Percentiles rank a stretch among this genome's conserved stretches.
phyloP scores from a whole-genome alignment of 2,113 vertebrate species.

The Xyrauchen texanus region DNA sequence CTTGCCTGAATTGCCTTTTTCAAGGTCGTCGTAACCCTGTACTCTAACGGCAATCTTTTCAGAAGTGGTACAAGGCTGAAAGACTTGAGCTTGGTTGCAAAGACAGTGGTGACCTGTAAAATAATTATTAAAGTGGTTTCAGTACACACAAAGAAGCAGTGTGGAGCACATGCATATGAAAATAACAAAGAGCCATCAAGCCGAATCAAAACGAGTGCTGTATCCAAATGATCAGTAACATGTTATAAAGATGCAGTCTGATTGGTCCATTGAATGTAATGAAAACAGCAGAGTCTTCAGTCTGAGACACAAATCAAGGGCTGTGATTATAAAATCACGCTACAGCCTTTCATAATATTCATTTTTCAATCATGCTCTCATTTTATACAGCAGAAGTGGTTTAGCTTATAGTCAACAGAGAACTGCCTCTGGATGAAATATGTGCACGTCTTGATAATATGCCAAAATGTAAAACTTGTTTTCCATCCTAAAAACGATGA shows the following conservation, averaged over 20 bases:
- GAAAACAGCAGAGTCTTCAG: background rate
- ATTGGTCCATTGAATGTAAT: conserved; percentile 5
- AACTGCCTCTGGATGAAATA: background rate
- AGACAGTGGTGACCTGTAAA: conserved; percentile 62
- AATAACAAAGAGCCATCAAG: conserved; percentile 11
- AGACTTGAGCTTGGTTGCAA: conserved; percentile 66
- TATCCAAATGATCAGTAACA: background rate
- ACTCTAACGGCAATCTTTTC: conserved; percentile 79
- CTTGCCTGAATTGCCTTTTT: conserved; percentile 29
- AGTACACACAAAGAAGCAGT: background rate
- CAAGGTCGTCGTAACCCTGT: conserved; percentile 58
- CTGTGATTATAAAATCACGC: background rate
- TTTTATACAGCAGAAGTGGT: no score
- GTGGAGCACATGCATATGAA: background rate
- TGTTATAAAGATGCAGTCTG: background rate
- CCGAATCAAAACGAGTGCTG: background rate
- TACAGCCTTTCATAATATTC: background rate
- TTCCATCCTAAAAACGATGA: no score
- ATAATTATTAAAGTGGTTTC: conserved; percentile 2
- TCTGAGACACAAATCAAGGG: conserved; percentile 3
- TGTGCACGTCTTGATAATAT: no score
- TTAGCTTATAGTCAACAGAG: background rate
- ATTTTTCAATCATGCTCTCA: background rate
- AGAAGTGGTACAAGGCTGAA: conserved; percentile 85
- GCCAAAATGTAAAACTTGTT: no score